Base-by-base conservation (phyloP, 2,888 invertebrate species). In the Caenorhabditis sinica region DNA sequence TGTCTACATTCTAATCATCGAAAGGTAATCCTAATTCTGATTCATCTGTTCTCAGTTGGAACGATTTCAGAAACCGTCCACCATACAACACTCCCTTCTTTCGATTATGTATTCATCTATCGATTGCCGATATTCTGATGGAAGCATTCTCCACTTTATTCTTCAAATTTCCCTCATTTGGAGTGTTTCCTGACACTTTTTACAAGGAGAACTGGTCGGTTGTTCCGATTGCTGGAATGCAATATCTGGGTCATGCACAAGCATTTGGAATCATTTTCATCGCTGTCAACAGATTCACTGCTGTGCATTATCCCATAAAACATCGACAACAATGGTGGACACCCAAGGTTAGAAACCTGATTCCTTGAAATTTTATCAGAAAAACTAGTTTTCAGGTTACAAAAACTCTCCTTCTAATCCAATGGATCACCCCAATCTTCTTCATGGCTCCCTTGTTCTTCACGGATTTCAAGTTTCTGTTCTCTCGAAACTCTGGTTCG, bases 291-390 rank as follows among this genome's bases (percentile, higher is more conserved):
- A 58, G 89, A 73, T 89, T 89, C 66, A 89, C 89, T 0, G 89
- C 89, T 9, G 89, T 89, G n/a, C 85, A 86, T 68, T 88, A 80
- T 56, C 89, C 89, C 8, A 86, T 88, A n/a, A 80, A 83, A 65
- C 89, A 89, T 71, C 86, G 87, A 33, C 85, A 89, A 45, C 80
- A 81, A 33, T 90, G 89, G 89, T 90, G 89, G 89, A 87, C 82
- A 13, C 71, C 85, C 0, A 84, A 72, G 40, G 86, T 86, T 33
- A 49, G 66, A 63, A 43, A 56, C 11, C 23, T 69, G 13, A 43
- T 40, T 15, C 9, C 30, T 20, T 17, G 28, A 17, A 66, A 65
- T 25, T 13, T 2, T 33, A 9, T n/a, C 33, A 60, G 28, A 13
- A 2, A 5, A 36, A 36, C n/a, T n/a, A n/a, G 17, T 45, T 40